phyloP scores from a whole-genome alignment of 2,113 vertebrate genomes.

The Thalassoma bifasciatum region DNA sequence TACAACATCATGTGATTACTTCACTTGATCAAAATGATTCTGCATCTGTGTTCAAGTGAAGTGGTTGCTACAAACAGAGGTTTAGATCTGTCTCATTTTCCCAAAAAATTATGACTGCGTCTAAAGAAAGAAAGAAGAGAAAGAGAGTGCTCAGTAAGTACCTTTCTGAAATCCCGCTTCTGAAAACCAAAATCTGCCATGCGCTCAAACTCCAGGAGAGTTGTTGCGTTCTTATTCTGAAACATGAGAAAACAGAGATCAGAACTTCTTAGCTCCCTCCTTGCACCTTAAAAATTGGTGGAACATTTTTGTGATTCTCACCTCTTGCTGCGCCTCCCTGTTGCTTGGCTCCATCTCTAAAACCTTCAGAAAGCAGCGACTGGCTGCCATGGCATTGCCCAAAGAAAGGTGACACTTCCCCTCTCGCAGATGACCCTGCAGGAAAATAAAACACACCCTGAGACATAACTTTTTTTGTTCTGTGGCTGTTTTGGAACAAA shows the following conservation, averaged over 20 bases:
- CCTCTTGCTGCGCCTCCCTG: conserved; percentile 90
- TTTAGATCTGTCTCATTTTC: no score
- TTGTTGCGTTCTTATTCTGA: conserved; percentile 89
- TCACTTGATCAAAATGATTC: not conserved
- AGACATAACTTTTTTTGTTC: not conserved
- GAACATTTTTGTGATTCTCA: conserved; percentile 45
- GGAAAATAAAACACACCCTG: not conserved
- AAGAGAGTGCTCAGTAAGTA: conserved; percentile 47
- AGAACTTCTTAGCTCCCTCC: not conserved
- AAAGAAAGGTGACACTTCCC: conserved; percentile 95
- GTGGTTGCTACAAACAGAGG: not conserved
- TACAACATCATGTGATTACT: not conserved
- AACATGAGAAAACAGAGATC: conserved; percentile 38
- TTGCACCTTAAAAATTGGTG: not conserved
- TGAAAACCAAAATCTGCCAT: conserved; percentile 93
- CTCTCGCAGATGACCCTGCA: conserved; percentile 93
- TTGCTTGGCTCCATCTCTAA: conserved; percentile 92
- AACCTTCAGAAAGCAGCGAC: conserved; percentile 92
- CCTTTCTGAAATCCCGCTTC: conserved; percentile 96
- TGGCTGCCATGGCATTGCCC: conserved; percentile 95
- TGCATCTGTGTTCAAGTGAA: not conserved
- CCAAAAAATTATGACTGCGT: not conserved
- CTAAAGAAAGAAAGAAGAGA: not conserved
- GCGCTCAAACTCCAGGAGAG: conserved; percentile 91
- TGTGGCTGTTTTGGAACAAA: not conserved